Evolutionary conservation across 2,888 invertebrate species (phyloP), one percentile per base, ranked within the genome.

Genomic region (Dasysyrphus tricinctus): DNA sequence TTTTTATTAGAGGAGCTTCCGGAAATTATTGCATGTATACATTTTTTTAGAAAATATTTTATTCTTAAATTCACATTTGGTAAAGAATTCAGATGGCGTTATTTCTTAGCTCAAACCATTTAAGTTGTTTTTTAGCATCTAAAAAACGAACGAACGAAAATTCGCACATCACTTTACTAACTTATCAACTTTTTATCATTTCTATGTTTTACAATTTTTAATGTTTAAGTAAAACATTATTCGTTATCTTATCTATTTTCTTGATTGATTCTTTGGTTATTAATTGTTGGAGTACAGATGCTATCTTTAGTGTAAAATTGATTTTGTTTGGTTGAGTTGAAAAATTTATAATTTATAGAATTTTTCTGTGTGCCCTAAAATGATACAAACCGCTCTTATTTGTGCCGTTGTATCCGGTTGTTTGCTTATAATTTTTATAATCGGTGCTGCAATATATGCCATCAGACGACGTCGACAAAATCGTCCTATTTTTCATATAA

Each of bases 401-500:
- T 69, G 69, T 54, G 69, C 69, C 14, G 19, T 69, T 9, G 39
- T 69, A 6, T 69, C 69, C 1, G 69, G 69, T 54, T 51, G 51
- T 42, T 69, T 69, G 29, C 54, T 54, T 49, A 6, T 67, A 24
- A 3, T 69, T 39, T 51, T 72, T 47, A 19, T 37, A 42, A 59
- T 72, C 12, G 72, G 72, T 9, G 57, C 12, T 32, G 42, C 8
- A 12, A 72, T 47, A 2, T 72, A 72, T 44, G 57, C 72, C 8
- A 24, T 72, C 5, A 37, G 72, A 19, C 14, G 57, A 57, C 72
- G 44, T 19, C 44, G 72, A 56, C 72, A 44, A 57, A 56, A 72
- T 72, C 57, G 72, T 57, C 72, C 72, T 9, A 34, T 72, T 16
- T 72, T 57, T 57, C 44, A 57, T 72, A 44, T 57, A 14, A 47